Conservation (phyloP, 2,888 invertebrate species). For the Cabera pusaria region DNA sequence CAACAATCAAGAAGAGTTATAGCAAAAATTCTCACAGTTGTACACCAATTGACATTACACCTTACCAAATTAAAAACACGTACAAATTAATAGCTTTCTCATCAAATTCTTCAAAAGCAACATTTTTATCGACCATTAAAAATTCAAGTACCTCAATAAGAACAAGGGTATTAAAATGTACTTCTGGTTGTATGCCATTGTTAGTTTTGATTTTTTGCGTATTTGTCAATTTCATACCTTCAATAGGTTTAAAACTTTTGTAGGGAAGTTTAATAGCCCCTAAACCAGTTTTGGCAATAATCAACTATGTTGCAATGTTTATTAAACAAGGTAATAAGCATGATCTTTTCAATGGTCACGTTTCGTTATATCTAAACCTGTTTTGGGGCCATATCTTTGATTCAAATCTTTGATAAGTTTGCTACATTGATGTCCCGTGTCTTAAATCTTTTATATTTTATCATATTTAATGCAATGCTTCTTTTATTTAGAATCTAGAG, state of each 20-base stretch:
- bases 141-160: constrained; percentile 61
- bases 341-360: constrained; percentile 48
- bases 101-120: constrained; percentile 56
- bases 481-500: too few species aligned
- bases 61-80: constrained; percentile 42
- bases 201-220: constrained; percentile 65
- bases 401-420: constrained; percentile 32
- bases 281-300: constrained; percentile 64
- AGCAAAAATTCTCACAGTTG: constrained; percentile 50
- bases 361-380: constrained; percentile 44
- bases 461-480: too few species aligned
- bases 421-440: constrained; percentile 1
- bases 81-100: constrained; percentile 71
- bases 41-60: constrained; percentile 23
- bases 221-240: constrained; percentile 48
- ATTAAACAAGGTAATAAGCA: constrained; percentile 79
- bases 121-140: constrained; percentile 71
- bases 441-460: too few species aligned
- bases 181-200: constrained; percentile 64
- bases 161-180: constrained; percentile 70
- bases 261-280: constrained; percentile 12
- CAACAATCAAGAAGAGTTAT: constrained; percentile 41
- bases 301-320: constrained; percentile 80
- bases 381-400: constrained; percentile 39
- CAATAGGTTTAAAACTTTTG: constrained; percentile 11